Percentiles rank a stretch among this genome's conserved stretches.
Conservation (phyloP, 2,113 vertebrate species). For the Rhea pennata region DNA sequence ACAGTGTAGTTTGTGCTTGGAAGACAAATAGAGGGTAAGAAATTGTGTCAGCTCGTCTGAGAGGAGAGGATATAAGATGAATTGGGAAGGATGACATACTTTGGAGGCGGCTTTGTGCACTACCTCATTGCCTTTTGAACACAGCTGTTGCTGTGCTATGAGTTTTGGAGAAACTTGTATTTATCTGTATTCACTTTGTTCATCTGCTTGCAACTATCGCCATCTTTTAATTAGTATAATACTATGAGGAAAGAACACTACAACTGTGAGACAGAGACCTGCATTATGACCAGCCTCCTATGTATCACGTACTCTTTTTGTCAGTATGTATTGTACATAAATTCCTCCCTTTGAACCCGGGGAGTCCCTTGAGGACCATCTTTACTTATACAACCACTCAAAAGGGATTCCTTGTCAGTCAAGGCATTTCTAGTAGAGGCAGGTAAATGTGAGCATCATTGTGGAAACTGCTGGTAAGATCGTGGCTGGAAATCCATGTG, state of each 20-base stretch:
- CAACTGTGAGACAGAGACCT: background rate
- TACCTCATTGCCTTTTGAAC: background rate
- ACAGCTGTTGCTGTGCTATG: conserved; percentile 12
- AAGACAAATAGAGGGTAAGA: conserved; percentile 66
- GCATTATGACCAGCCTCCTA: fast-evolving
- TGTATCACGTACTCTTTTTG: background rate
- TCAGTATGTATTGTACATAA: fast-evolving
- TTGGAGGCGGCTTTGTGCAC: background rate
- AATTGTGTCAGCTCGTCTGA: conserved; percentile 42
- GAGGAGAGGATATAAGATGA: background rate
- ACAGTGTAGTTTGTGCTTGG: conserved; percentile 29
- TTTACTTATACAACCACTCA: background rate
- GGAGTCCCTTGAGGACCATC: background rate
- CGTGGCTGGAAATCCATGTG: background rate
- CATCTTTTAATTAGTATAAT: background rate
- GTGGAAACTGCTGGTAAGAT: background rate
- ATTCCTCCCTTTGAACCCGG: background rate
- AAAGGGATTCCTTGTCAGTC: background rate
- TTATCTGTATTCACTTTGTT: background rate
- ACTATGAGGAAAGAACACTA: background rate
- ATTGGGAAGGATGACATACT: background rate
- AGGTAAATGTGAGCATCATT: fast-evolving
- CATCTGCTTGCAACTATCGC: conserved; percentile 17
- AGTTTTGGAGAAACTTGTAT: background rate
- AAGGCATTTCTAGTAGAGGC: background rate